Evolutionary conservation across 2,888 invertebrate genomes (phyloP), one percentile per base, ranked within the genome.

Genomic region (Galerucella calmariensis): DNA sequence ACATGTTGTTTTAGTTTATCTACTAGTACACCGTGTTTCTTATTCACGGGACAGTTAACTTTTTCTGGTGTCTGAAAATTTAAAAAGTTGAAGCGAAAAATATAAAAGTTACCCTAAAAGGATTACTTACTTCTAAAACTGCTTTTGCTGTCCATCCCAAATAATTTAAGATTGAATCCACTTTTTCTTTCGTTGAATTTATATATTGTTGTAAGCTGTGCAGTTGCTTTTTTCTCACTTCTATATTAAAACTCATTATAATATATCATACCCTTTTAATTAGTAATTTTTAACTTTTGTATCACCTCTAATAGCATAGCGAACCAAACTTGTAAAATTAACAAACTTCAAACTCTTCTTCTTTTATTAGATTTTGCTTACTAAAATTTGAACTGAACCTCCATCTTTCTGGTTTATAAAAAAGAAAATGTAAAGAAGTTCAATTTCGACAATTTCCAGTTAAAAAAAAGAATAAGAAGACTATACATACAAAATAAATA

Each of bases 1-100:
- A 89, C 79, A 84, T 90, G 90, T 67, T 84, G 81, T 41, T 87
- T 84, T 10, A 88, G 79, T 53, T 82, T 85, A 77, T 85, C 84
- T 74, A 85, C 81, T n/a, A 86, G 84, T 61, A 90, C 82, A 75
- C 85, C 83, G 81, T 91, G 90, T 14, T 85, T 85, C 14, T 83
- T 74, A 83, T 90, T 86, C 27, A 89, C 84, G 1, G 89, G 88
- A 76, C 90, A 90, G n/a, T 87, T 80, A 46, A 85, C 80, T 41
- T 85, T 82, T 70, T 84, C 83, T 62, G 83, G 81, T 84, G 87
- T 81, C 85, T 85, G 78, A 77, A 83, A 80, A 71, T 48, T 65
- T 12, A 67, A 67, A 20, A 62, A 24, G 53, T 20, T 56, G n/a
- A 62, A 58, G 35, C 20, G 8, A n/a, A 59, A 27, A 77, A 59